Evolutionary conservation across 53 echinoderm and acorn worm genomes (phyloP).

Genomic region (Glandiceps talaboti): DNA sequence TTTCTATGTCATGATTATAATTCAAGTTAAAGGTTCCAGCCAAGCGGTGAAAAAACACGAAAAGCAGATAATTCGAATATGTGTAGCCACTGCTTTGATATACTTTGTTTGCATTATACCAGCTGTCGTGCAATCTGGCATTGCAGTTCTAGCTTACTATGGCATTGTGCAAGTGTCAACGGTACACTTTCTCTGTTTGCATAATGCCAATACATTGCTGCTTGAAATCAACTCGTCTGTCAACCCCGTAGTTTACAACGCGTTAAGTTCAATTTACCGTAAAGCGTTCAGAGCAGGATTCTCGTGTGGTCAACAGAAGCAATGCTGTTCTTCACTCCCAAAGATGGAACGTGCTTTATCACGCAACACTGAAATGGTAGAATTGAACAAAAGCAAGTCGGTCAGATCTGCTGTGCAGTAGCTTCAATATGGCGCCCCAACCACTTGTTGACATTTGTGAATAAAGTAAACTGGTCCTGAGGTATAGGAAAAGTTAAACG

Average conservation of each 20-base stretch:
- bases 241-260: neutral
- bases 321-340: neutral
- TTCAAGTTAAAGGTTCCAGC: neutral
- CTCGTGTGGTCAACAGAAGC: neutral
- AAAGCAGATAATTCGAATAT: neutral
- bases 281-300: neutral
- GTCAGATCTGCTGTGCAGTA: no score
- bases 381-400: neutral
- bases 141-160: neutral
- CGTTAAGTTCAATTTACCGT: neutral
- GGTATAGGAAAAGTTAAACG: no score
- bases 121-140: neutral
- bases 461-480: no score
- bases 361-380: neutral
- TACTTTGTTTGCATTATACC: neutral
- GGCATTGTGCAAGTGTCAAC: neutral
- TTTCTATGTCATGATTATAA: neutral
- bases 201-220: neutral
- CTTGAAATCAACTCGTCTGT: neutral
- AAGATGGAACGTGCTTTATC: neutral
- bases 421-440: no score
- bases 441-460: no score
- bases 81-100: neutral
- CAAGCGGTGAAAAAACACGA: neutral
- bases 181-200: neutral